These are phyloP conservation scores for Netelia virgata DNA, from an alignment of 2,888 invertebrate genomes.

Conservation along the genomic window DNA sequence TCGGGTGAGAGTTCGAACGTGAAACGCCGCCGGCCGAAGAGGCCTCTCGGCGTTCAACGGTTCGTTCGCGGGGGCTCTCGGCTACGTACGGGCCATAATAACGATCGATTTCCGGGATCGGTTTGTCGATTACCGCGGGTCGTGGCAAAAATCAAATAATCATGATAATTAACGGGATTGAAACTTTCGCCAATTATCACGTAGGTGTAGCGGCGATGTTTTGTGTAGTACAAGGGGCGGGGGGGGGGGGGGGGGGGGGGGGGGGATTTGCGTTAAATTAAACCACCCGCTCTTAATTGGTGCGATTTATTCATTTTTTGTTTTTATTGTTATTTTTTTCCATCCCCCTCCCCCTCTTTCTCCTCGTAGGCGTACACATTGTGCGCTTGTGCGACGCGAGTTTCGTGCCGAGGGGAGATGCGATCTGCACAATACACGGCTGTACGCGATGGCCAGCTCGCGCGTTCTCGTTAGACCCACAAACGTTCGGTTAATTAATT, in stretches of 20 bases:
- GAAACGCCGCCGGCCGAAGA: conserved; percentile 15
- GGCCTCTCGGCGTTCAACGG: conserved; percentile 34
- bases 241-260: no score
- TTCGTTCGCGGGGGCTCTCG: conserved; percentile 12
- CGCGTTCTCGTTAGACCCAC: conserved; percentile 26
- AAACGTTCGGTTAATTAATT: conserved; percentile 40
- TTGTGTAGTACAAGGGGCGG: conserved; percentile 1
- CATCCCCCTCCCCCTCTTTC: neutral
- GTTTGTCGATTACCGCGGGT: conserved; percentile 64
- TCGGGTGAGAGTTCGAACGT: conserved; percentile 60
- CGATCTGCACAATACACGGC: conserved; percentile 40
- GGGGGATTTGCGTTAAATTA: conserved; percentile 44
- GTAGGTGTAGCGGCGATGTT: conserved; percentile 50
- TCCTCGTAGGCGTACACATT: conserved; percentile 22
- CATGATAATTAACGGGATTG: conserved; percentile 63
- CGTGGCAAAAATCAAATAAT: conserved; percentile 40
- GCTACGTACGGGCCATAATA: conserved; percentile 49
- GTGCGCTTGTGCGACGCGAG: conserved; percentile 1
- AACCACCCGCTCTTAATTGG: conserved; percentile 67
- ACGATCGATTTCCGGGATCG: conserved; percentile 66
- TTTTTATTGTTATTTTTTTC: conserved; percentile 22
- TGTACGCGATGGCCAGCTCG: conserved; percentile 6
- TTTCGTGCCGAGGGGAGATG: conserved; percentile 38
- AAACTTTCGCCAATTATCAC: conserved; percentile 69
- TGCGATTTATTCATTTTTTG: conserved; percentile 20